Conservation (phyloP, 2,113 vertebrate genomes). For the Nansenia antarctica region DNA sequence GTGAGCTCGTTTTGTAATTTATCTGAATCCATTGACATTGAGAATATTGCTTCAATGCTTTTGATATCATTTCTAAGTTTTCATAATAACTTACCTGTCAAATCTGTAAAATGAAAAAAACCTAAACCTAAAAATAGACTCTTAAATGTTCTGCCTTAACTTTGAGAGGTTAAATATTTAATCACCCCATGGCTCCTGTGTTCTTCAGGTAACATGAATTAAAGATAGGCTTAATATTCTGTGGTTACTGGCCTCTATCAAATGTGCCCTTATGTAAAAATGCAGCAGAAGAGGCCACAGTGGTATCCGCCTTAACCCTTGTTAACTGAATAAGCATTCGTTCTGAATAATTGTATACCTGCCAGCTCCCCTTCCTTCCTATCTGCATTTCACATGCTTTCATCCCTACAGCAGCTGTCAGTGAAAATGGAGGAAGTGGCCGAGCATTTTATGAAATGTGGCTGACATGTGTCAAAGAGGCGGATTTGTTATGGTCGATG, state of each 20-base stretch:
- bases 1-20: neutral
- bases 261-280: no score
- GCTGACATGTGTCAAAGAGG: no score
- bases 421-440: neutral
- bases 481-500: no score
- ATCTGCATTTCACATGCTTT: no score
- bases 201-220: conserved; percentile 10
- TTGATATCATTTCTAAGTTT: neutral
- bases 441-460: no score
- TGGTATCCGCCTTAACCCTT: no score
- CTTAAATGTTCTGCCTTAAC: neutral
- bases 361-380: no score
- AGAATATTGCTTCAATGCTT: neutral
- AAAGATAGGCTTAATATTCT: neutral
- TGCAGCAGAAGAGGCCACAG: no score
- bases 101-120: neutral
- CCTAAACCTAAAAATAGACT: neutral
- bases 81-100: neutral
- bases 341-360: no score
- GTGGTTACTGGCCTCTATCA: no score
- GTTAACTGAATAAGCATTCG: no score
- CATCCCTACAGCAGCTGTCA: no score
- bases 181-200: neutral
- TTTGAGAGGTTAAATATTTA: conserved; percentile 10
- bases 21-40: neutral